These are phyloP conservation scores for Holacanthus passer DNA, from an alignment of 2,113 vertebrate genomes.

Conservation along the genomic window DNA sequence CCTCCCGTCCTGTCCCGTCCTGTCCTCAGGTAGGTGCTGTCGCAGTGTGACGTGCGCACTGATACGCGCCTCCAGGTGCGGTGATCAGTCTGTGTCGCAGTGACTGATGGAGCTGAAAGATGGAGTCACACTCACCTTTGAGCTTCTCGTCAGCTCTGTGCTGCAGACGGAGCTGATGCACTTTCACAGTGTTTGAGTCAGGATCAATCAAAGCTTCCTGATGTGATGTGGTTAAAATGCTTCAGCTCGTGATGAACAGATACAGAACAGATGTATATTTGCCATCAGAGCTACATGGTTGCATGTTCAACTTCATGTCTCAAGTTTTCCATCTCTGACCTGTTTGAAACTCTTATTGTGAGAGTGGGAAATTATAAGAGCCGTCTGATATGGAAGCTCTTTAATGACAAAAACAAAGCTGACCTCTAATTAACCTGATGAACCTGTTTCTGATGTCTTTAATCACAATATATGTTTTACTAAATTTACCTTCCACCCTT, in stretches of 20 bases:
- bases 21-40: slow-evolving; percentile 65
- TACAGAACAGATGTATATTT: too few species aligned
- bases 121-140: neutral
- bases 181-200: too few species aligned
- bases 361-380: neutral
- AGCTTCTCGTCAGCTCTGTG: too few species aligned
- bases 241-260: too few species aligned
- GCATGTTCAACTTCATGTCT: neutral
- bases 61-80: slow-evolving; percentile 14
- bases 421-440: neutral
- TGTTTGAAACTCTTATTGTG: neutral
- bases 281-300: neutral
- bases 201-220: too few species aligned
- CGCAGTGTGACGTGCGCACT: neutral
- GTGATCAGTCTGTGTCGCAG: slow-evolving; percentile 40
- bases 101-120: neutral
- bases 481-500: too few species aligned
- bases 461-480: too few species aligned
- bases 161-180: too few species aligned
- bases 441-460: too few species aligned
- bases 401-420: neutral
- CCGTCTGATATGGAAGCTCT: slow-evolving; percentile 5
- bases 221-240: too few species aligned
- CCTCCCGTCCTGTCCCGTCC: too few species aligned
- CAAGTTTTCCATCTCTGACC: neutral